phyloP scores from a whole-genome alignment of 2,888 invertebrate species.

The Cantharis lateralis region DNA sequence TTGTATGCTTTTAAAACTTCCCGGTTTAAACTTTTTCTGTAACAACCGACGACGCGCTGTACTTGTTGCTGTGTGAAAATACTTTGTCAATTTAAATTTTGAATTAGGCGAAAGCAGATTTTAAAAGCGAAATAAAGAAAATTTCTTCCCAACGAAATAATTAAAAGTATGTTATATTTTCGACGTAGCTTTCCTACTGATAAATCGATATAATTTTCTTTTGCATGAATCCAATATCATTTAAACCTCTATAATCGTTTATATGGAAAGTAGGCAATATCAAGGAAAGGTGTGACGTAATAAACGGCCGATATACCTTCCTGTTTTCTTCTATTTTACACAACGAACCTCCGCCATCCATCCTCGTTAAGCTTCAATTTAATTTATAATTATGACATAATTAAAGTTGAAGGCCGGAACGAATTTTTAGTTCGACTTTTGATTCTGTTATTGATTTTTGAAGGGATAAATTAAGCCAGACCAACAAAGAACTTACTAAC shows the following conservation, averaged over 20 bases:
- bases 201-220: slow-evolving; percentile 32
- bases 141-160: slow-evolving; percentile 15
- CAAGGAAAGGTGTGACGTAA: slow-evolving; percentile 30
- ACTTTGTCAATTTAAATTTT: slow-evolving; percentile 2
- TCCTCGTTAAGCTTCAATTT: slow-evolving; percentile 10
- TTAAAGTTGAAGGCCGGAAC: neutral
- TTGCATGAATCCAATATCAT: slow-evolving; percentile 31
- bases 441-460: neutral
- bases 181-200: slow-evolving; percentile 8
- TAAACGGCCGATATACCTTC: slow-evolving; percentile 29
- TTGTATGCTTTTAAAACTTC: slow-evolving; percentile 9
- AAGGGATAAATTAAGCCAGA: neutral
- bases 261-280: slow-evolving; percentile 36
- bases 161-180: slow-evolving; percentile 17
- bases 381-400: neutral
- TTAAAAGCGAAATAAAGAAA: slow-evolving; percentile 16
- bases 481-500: neutral
- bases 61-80: neutral
- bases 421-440: neutral
- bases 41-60: neutral
- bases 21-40: slow-evolving; percentile 4
- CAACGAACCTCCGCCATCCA: slow-evolving; percentile 15
- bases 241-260: slow-evolving; percentile 35
- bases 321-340: slow-evolving; percentile 16
- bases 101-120: slow-evolving; percentile 6